phyloP scores from a whole-genome alignment of 2,113 vertebrate genomes.

The Anarhynchus alexandrinus region DNA sequence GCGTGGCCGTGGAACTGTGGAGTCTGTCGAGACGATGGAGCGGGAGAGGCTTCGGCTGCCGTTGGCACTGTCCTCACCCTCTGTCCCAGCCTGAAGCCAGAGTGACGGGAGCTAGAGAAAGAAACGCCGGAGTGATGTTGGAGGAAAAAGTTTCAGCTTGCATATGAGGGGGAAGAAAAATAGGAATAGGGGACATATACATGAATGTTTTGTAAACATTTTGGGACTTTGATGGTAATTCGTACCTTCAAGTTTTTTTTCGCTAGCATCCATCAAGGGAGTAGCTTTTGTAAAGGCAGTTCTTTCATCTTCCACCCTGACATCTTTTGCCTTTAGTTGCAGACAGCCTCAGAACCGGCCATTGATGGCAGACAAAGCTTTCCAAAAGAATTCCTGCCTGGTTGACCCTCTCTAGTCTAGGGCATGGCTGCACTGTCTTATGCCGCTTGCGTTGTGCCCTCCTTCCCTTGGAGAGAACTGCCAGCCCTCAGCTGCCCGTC shows the following conservation, averaged over 20 bases:
- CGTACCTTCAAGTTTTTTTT: background rate
- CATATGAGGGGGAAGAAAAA: background rate
- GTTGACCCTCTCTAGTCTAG: background rate
- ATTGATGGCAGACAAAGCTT: background rate
- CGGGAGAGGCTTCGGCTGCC: background rate
- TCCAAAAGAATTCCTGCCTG: background rate
- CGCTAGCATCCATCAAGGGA: background rate
- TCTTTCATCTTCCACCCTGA: background rate
- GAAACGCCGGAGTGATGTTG: background rate
- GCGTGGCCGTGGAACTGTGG: rapidly evolving
- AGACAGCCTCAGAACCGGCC: background rate
- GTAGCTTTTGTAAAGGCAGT: background rate
- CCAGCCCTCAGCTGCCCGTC: background rate
- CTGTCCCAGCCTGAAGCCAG: background rate
- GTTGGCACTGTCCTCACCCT: too few relatives aligned
- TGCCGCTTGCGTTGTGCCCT: too few relatives aligned
- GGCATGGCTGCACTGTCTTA: background rate
- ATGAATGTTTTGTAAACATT: background rate
- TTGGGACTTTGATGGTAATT: background rate
- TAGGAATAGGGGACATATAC: background rate
- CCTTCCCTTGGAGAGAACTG: background rate
- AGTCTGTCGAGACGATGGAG: too few relatives aligned
- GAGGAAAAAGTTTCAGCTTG: background rate
- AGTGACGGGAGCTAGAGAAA: background rate
- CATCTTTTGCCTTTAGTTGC: background rate